phyloP scores from a whole-genome alignment of 2,797 vertebrate species.

The Perodicticus potto region DNA sequence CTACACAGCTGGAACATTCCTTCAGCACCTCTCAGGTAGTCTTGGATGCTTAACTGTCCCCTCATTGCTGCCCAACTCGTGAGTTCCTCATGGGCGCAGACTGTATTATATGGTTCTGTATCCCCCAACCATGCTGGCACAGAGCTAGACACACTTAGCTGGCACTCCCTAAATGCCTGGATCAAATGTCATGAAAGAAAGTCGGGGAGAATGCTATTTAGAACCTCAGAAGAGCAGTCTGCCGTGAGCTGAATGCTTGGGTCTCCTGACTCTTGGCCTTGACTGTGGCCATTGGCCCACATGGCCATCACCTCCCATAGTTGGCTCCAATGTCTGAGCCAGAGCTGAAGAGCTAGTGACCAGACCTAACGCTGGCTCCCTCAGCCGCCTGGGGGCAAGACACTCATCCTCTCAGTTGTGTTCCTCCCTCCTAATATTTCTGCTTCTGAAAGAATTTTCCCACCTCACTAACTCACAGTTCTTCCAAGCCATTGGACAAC shows the following conservation, averaged over 20 bases:
- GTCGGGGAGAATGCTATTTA: background rate
- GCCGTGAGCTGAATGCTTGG: background rate
- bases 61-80: background rate
- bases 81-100: background rate
- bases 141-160: background rate
- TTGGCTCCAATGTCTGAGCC: background rate
- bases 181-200: background rate
- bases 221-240: background rate
- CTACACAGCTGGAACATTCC: background rate
- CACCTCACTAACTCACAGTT: background rate
- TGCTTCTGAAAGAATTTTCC: background rate
- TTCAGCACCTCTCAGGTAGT: background rate
- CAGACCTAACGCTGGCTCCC: background rate
- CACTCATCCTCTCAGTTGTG: accelerated
- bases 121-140: accelerated
- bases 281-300: background rate
- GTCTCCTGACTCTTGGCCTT: background rate
- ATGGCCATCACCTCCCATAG: background rate
- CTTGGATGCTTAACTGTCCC: background rate
- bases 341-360: background rate
- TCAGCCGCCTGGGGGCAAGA: background rate
- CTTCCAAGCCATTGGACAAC: accelerated
- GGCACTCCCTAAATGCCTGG: background rate
- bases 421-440: background rate
- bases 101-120: background rate